Evolutionary conservation across 2,888 invertebrate species (phyloP), one percentile per base, ranked within the genome.

Genomic region (Hylaea fasciaria): DNA sequence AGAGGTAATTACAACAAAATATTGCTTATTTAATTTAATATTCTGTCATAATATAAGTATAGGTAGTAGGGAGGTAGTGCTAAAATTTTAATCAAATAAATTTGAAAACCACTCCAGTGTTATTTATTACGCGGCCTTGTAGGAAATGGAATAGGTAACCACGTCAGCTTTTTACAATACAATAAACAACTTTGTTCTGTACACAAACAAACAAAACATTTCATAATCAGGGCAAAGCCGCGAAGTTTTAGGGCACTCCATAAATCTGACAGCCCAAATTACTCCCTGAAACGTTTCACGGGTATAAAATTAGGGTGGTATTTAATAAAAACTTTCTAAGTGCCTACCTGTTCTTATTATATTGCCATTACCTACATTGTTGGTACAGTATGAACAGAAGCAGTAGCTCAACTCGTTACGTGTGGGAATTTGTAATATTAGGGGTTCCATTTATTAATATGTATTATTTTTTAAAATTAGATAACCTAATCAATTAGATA

Each of bases 321-420:
- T 70, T 68, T 65, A 67, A 65, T 68, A 68, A 66, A 65, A 66
- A 66, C 62, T 69, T 66, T 58, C 58, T 39, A 66, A 70, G 66
- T 70, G 62, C 62, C 59, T 70, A 66, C 68, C 68, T 70, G 66
- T 41, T 52, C 62, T 68, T 68, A 65, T 70, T 68, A 70, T 65
- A 62, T 60, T 46, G 53, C 63, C 60, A 65, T 69, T 69, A 70
- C 58, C 44, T 35, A 44, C 12, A 47, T 11, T 44, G 44, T 17
- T 39, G 4, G 22, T n/a, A 39, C 50, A 52, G 32, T 48, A 53
- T 16, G 44, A 2, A 5, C 12, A 17, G 0, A 0, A 0, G 9
- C 58, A 52, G 58, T 52, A 43, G 9, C 47, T 35, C 46, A 35
- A 13, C 28, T 47, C 7, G 14, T 0, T 1, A 16, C 10, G 12